A percentile compares a stretch with the other conserved stretches of the same genome.
Conservation (phyloP, 2,888 invertebrate species). For the Imbricaverruca yamaguchii region DNA sequence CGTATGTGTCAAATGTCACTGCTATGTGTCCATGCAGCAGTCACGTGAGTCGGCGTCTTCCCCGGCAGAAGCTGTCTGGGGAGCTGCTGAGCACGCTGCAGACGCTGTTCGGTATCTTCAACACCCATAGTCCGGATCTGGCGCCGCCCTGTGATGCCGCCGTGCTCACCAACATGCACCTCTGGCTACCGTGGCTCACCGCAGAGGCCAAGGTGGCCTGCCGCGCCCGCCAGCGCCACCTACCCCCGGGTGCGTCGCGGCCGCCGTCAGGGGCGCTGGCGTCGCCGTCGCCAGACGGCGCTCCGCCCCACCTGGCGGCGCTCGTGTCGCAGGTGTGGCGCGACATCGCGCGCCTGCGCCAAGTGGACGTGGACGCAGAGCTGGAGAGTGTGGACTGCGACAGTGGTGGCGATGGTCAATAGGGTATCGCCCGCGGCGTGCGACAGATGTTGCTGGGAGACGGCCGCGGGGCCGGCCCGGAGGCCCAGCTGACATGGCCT, state of each 20-base stretch:
- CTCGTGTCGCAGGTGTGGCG: neutral
- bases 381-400: too few relatives aligned
- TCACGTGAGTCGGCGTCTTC: neutral
- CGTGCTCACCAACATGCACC: neutral
- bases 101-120: neutral
- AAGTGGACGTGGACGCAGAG: neutral
- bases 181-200: constrained; percentile 11
- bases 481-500: too few relatives aligned
- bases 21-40: too few relatives aligned
- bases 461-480: neutral
- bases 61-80: neutral
- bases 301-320: neutral
- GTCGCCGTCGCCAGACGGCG: constrained; percentile 9
- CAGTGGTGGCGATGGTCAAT: too few relatives aligned
- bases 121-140: neutral
- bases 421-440: too few relatives aligned
- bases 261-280: constrained; percentile 7
- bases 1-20: too few relatives aligned
- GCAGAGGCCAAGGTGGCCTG: constrained; percentile 7
- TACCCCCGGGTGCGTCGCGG: neutral
- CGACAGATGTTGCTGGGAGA: neutral
- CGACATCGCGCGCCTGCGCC: neutral
- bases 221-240: neutral
- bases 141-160: neutral
- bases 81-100: constrained; percentile 12